phyloP scores from a whole-genome alignment of 2,888 invertebrate species.

The Drosophila nr. medialis region DNA sequence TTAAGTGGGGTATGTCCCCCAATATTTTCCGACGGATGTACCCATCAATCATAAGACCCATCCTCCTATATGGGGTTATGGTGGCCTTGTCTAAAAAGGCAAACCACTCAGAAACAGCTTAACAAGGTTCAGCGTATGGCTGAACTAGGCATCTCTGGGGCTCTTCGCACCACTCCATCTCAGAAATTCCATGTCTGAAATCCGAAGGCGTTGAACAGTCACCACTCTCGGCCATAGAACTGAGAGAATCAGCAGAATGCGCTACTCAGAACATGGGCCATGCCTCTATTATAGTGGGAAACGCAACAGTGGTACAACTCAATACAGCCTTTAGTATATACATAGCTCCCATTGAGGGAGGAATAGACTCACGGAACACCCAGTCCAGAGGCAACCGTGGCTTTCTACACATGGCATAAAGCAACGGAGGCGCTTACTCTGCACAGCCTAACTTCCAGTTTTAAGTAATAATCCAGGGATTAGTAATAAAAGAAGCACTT shows the following conservation, averaged over 20 bases:
- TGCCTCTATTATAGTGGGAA: not conserved
- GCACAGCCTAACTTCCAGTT: no score
- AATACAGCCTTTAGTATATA: not conserved
- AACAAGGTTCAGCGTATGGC: not conserved
- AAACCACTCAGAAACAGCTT: not conserved
- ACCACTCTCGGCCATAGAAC: not conserved
- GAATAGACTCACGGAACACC: not conserved
- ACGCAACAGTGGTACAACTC: not conserved
- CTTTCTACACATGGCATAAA: not conserved
- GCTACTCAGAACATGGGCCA: not conserved
- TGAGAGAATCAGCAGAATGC: not conserved
- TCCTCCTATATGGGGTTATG: not conserved
- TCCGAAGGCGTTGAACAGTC: no score
- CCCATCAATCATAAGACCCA: not conserved
- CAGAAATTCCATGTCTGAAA: not conserved
- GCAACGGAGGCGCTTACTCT: not conserved
- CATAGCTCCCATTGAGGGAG: not conserved
- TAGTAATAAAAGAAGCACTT: no score
- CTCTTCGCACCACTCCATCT: not conserved
- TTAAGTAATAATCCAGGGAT: no score
- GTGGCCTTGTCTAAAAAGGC: not conserved
- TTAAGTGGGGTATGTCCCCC: no score
- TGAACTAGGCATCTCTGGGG: not conserved
- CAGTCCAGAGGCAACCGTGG: not conserved
- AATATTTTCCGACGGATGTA: not conserved